Conservation (phyloP, 2,888 invertebrate species). For the Hecatera dysodea region DNA sequence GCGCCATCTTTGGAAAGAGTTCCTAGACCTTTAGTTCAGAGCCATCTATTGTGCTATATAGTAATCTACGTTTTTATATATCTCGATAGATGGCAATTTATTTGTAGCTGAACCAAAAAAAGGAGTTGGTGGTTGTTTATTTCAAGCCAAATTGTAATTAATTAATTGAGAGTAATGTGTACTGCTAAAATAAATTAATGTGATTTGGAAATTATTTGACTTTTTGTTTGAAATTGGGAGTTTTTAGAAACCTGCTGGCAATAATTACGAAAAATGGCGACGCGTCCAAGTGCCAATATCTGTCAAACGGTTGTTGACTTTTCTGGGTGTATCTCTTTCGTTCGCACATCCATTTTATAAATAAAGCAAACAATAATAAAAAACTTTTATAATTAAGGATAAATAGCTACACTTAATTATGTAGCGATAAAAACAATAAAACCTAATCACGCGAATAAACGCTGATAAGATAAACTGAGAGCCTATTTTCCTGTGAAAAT, state of each 20-base stretch:
- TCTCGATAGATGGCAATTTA: constrained; percentile 16
- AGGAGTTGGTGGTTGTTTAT: neutral
- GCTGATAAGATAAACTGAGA: constrained; percentile 29
- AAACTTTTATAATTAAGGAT: constrained; percentile 16
- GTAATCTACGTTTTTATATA: neutral
- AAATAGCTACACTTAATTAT: constrained; percentile 37
- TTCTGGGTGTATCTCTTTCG: constrained; percentile 71
- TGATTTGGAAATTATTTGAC: neutral
- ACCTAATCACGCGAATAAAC: constrained; percentile 31
- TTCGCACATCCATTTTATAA: constrained; percentile 51
- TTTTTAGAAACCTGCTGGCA: constrained; percentile 53
- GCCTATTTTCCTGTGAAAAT: constrained; percentile 51
- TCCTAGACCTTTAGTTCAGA: neutral
- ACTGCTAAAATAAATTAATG: neutral
- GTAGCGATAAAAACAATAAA: constrained; percentile 43
- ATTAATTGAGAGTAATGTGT: neutral
- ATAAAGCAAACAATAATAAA: constrained; percentile 38
- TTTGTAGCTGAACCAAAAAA: no score
- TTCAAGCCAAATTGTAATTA: neutral
- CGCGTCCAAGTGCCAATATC: constrained; percentile 69
- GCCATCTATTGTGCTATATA: constrained; percentile 3
- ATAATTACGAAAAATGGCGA: constrained; percentile 75
- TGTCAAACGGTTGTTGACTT: constrained; percentile 90
- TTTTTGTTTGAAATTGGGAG: constrained; percentile 38
- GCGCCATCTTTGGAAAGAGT: constrained; percentile 16